Conservation (phyloP, 2,888 invertebrate species). For the Itoplectis maculator region DNA sequence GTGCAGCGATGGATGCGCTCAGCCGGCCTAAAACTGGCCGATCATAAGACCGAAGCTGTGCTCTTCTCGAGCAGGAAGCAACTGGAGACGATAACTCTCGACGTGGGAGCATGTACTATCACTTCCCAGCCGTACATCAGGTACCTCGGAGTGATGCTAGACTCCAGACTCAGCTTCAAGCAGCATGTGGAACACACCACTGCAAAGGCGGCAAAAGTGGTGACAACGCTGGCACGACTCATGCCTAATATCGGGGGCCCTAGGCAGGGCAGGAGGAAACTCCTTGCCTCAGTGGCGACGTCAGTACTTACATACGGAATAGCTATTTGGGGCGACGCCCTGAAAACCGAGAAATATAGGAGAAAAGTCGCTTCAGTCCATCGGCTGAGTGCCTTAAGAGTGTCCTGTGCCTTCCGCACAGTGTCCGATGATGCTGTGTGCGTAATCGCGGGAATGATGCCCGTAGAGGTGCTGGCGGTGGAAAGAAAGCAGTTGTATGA, state of each 20-base stretch:
- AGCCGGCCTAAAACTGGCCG: constrained; percentile 34
- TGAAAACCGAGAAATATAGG: constrained; percentile 19
- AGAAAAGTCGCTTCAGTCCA: constrained; percentile 3
- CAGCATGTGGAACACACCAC: background rate
- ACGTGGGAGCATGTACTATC: constrained; percentile 58
- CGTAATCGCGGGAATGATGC: constrained; percentile 59
- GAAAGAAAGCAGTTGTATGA: constrained; percentile 46
- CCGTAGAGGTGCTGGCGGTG: constrained; percentile 41
- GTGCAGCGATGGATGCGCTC: constrained; percentile 33
- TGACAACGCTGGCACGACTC: constrained; percentile 52
- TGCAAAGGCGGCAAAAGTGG: background rate
- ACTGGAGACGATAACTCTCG: constrained; percentile 55
- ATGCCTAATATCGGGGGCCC: constrained; percentile 67
- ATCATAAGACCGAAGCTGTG: constrained; percentile 61
- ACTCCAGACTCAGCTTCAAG: too few species aligned
- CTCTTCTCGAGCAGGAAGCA: constrained; percentile 57
- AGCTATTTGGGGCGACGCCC: constrained; percentile 49
- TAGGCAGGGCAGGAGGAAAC: constrained; percentile 24
- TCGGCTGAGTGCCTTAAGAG: constrained; percentile 31
- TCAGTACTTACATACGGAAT: constrained; percentile 66
- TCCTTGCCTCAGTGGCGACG: constrained; percentile 60
- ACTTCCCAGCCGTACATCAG: constrained; percentile 62
- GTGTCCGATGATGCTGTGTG: constrained; percentile 59
- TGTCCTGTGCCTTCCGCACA: constrained; percentile 57
- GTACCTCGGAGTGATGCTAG: constrained; percentile 68